These are phyloP conservation scores for Heliconius congener DNA, from an alignment of 1,140 invertebrate species.

Conservation along the genomic window DNA sequence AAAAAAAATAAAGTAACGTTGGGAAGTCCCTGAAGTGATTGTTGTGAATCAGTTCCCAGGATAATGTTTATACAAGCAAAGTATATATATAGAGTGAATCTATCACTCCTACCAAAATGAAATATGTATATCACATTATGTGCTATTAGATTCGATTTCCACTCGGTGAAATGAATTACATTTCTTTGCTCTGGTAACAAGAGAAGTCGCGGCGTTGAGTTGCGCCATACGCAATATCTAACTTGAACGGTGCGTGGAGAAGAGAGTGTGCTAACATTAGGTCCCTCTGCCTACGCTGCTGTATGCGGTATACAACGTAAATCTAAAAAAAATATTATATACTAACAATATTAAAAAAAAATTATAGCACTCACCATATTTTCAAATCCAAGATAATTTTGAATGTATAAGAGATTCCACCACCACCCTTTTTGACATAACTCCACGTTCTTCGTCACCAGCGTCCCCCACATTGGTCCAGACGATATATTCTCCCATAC, in stretches of 20 bases:
- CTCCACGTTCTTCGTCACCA: conserved; percentile 83
- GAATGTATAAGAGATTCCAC: conserved; percentile 86
- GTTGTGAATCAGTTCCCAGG: too few species aligned
- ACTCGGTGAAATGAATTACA: not conserved
- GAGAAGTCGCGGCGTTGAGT: not conserved
- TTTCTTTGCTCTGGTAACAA: not conserved
- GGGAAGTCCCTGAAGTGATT: too few species aligned
- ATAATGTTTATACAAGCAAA: too few species aligned
- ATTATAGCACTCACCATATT: conserved; percentile 83
- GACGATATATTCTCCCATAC: conserved; percentile 85
- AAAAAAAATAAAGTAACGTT: too few species aligned
- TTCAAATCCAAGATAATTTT: conserved; percentile 87
- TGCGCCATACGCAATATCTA: too few species aligned
- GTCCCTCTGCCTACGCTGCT: too few species aligned
- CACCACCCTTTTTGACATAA: conserved; percentile 86
- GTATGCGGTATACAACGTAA: too few species aligned
- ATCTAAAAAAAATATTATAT: too few species aligned
- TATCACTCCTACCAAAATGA: too few species aligned
- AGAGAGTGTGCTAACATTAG: not conserved
- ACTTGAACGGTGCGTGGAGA: not conserved
- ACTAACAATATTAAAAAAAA: too few species aligned
- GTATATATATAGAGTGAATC: too few species aligned
- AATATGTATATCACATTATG: too few species aligned
- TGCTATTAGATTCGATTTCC: not conserved
- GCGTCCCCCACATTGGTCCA: conserved; percentile 86